Evolutionary conservation across 2,113 vertebrate species (phyloP).

Genomic region (Marmota flaviventris): DNA sequence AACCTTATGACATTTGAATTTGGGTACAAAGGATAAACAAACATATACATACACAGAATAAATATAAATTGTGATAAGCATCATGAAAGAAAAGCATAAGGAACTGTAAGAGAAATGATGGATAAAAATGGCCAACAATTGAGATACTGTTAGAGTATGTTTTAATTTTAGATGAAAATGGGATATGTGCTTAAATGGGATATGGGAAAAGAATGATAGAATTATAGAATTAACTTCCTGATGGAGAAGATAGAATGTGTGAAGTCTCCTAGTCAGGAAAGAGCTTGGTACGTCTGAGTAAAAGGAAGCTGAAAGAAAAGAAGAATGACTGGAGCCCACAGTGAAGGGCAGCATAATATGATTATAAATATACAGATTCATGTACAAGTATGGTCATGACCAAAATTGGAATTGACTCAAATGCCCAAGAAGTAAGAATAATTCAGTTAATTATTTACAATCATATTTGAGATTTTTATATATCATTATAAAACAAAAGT

Average conservation of each 20-base stretch:
- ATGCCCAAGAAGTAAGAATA: neutral
- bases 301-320: slow-evolving; percentile 25
- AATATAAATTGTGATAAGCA: neutral
- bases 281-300: neutral
- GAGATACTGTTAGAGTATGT: neutral
- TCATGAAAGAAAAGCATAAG: neutral
- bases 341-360: neutral
- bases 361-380: neutral
- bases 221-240: neutral
- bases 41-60: neutral
- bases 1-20: neutral
- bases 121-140: neutral
- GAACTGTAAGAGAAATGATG: neutral
- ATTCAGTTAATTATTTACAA: neutral
- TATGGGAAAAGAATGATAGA: neutral
- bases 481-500: neutral
- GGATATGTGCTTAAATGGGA: neutral
- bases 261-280: neutral
- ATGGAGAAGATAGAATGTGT: neutral
- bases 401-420: neutral
- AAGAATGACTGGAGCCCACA: neutral
- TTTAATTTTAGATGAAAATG: neutral
- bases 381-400: neutral
- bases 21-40: neutral
- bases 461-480: neutral